Evolutionary conservation across 1,140 invertebrate genomes (phyloP).

Genomic region (Drosophila chauvacae): DNA sequence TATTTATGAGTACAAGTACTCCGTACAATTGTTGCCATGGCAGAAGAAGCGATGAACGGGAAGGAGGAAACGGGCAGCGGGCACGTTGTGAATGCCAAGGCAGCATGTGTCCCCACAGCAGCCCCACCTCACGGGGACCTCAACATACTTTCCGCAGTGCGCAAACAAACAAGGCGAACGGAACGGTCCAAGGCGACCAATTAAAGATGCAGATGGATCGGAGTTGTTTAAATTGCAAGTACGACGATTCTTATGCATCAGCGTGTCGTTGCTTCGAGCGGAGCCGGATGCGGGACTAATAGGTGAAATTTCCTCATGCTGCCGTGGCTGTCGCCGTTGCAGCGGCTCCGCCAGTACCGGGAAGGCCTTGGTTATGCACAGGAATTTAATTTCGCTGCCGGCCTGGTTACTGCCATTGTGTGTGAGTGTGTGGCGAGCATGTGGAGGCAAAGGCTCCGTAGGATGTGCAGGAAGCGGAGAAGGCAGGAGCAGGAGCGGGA

Average conservation of each 20-base stretch:
- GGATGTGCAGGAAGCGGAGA: slow-evolving; percentile 11
- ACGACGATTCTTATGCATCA: slow-evolving; percentile 81
- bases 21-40: slow-evolving; percentile 47
- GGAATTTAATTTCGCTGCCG: slow-evolving; percentile 81
- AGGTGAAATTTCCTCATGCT: slow-evolving; percentile 71
- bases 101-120: slow-evolving; percentile 9
- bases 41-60: slow-evolving; percentile 21
- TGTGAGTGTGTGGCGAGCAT: slow-evolving; percentile 12
- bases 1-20: slow-evolving; percentile 56
- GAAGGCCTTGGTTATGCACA: slow-evolving; percentile 71
- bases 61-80: slow-evolving; percentile 2
- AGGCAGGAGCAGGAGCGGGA: neutral
- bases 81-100: slow-evolving; percentile 46
- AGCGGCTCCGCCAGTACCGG: slow-evolving; percentile 33
- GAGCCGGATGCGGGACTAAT: slow-evolving; percentile 68
- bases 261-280: slow-evolving; percentile 44
- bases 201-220: slow-evolving; percentile 81
- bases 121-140: slow-evolving; percentile 1
- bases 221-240: slow-evolving; percentile 80
- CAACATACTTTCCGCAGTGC: slow-evolving; percentile 58
- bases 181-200: slow-evolving; percentile 66
- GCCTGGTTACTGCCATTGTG: slow-evolving; percentile 70
- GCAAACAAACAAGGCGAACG: slow-evolving; percentile 52
- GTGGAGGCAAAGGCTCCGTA: slow-evolving; percentile 2
- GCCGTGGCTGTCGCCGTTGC: slow-evolving; percentile 7